A percentile compares a stretch with the other conserved stretches of the same genome.
Evolutionary conservation across 1,140 invertebrate genomes (phyloP).

Genomic region (Frieseomelitta varia): DNA sequence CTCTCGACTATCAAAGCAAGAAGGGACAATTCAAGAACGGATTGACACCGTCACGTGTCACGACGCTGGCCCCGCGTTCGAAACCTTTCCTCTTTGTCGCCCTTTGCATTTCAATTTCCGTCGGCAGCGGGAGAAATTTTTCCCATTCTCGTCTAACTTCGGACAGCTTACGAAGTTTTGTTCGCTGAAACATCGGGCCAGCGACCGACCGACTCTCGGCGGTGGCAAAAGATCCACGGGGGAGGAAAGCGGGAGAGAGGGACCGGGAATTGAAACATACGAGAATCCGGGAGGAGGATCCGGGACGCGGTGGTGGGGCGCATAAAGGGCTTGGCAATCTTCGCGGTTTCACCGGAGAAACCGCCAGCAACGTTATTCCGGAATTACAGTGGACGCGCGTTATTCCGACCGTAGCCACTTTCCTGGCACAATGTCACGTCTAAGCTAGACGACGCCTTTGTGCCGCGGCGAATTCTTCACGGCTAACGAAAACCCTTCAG

Average conservation of each 20-base stretch:
- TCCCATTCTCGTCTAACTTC: background rate
- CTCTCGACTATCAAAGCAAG: background rate
- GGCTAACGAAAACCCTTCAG: constrained; percentile 30
- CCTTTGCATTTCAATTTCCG: background rate
- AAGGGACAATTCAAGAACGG: background rate
- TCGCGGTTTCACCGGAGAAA: background rate
- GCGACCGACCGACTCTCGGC: background rate
- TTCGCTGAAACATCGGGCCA: background rate
- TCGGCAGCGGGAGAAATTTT: background rate
- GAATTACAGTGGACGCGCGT: constrained; percentile 33
- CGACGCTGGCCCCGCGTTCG: background rate
- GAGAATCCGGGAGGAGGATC: too few relatives aligned
- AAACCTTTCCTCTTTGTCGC: background rate
- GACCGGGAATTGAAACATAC: background rate
- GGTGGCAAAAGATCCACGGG: background rate
- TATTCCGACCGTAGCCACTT: constrained; percentile 25
- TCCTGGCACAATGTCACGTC: constrained; percentile 23
- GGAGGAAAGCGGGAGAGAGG: too few relatives aligned
- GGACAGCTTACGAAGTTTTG: background rate
- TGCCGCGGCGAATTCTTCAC: constrained; percentile 11
- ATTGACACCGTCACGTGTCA: background rate
- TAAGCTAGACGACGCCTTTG: constrained; percentile 27
- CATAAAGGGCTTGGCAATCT: constrained; percentile 6
- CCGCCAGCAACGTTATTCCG: constrained; percentile 7
- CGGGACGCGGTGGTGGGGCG: background rate